Conservation (phyloP, 1,140 invertebrate species). For the Drosophila asahinai region DNA sequence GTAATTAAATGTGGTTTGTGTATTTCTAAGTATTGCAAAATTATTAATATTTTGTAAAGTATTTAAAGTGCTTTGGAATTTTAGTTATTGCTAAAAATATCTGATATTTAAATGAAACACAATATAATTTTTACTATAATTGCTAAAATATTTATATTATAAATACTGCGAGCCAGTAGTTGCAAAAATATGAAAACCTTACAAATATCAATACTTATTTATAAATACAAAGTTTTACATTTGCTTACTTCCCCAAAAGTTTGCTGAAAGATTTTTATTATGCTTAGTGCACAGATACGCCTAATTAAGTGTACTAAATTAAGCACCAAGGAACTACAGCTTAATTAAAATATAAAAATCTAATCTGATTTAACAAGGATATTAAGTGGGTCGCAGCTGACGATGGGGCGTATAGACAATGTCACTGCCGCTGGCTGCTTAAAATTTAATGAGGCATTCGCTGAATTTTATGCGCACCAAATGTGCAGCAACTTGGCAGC, state of each 20-base stretch:
- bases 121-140: too few relatives aligned
- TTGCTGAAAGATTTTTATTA: neutral
- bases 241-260: neutral
- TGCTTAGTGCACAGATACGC: neutral
- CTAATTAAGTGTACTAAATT: neutral
- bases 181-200: too few relatives aligned
- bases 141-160: too few relatives aligned
- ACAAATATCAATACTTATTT: too few relatives aligned
- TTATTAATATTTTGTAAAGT: neutral
- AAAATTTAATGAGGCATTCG: slow-evolving; percentile 51
- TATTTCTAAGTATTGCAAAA: neutral
- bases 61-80: neutral
- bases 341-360: slow-evolving; percentile 8
- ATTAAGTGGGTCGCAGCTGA: neutral
- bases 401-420: slow-evolving; percentile 52
- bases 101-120: too few relatives aligned
- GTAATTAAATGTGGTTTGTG: neutral
- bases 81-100: too few relatives aligned
- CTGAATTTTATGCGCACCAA: slow-evolving; percentile 34
- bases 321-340: neutral
- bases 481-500: slow-evolving; percentile 28
- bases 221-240: neutral
- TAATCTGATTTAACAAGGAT: neutral
- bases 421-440: slow-evolving; percentile 21
- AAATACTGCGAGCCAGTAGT: too few relatives aligned